phyloP scores from a whole-genome alignment of 2,797 vertebrate genomes.

The Hozukius guyotensis region DNA sequence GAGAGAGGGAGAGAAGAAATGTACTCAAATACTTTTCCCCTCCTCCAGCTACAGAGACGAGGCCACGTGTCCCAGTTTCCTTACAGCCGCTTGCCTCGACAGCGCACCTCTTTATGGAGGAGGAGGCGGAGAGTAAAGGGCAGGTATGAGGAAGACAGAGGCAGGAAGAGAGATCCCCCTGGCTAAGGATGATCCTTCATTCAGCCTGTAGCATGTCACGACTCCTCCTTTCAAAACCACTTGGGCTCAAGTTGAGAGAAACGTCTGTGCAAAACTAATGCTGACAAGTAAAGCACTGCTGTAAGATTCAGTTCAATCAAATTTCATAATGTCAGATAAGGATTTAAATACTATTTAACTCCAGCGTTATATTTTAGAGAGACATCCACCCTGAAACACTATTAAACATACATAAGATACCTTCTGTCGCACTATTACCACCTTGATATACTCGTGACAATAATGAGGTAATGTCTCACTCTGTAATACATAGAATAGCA shows the following conservation, averaged over 20 bases:
- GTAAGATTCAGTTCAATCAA: not conserved
- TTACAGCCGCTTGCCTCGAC: constrained; percentile 53
- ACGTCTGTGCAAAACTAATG: not conserved
- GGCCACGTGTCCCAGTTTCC: constrained; percentile 38
- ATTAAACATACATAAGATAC: not conserved
- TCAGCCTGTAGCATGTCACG: constrained; percentile 26
- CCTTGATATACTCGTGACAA: not conserved
- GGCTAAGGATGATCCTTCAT: constrained; percentile 24
- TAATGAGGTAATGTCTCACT: not conserved
- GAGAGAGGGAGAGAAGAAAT: not conserved
- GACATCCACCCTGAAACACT: not conserved
- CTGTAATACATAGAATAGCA: not conserved
- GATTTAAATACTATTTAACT: not conserved
- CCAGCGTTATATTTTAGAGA: not conserved
- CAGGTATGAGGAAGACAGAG: constrained; percentile 48
- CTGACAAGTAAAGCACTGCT: not conserved
- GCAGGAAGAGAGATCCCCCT: constrained; percentile 2
- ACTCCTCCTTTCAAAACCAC: constrained; percentile 28
- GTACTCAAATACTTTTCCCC: constrained; percentile 32
- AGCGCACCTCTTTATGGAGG: constrained; percentile 31
- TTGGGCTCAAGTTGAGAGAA: not conserved
- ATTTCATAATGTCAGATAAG: not conserved
- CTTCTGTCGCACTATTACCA: not conserved
- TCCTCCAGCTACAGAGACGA: constrained; percentile 56
- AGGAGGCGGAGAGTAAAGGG: constrained; percentile 24